Conservation (phyloP, 2,888 invertebrate species). For the Watsonalla cultraria region DNA sequence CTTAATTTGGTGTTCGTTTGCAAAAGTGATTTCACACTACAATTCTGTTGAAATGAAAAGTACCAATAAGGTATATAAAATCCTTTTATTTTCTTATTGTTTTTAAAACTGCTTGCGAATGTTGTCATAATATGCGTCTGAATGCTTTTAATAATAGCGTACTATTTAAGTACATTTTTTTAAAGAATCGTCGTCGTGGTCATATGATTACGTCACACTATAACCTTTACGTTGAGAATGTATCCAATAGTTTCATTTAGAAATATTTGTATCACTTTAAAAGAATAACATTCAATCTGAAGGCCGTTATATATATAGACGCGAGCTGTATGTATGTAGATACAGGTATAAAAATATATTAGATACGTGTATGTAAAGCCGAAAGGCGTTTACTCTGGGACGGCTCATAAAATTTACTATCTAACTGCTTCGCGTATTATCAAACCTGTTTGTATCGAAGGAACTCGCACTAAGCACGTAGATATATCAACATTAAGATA, state of each 20-base stretch:
- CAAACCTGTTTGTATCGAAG: constrained; percentile 51
- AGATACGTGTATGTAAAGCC: constrained; percentile 35
- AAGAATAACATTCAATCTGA: constrained; percentile 1
- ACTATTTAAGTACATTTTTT: constrained; percentile 27
- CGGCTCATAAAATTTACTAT: constrained; percentile 71
- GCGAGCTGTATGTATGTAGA: constrained; percentile 42
- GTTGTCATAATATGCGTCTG: constrained; percentile 34
- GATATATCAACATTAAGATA: constrained; percentile 56
- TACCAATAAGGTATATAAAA: constrained; percentile 4
- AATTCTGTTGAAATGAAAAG: constrained; percentile 33
- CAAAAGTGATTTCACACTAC: constrained; percentile 36
- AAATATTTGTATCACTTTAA: background rate
- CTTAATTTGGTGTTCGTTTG: constrained; percentile 37
- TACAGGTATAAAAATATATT: constrained; percentile 8
- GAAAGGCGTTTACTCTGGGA: constrained; percentile 54
- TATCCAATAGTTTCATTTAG: constrained; percentile 9
- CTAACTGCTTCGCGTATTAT: constrained; percentile 63
- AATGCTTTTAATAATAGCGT: constrained; percentile 32
- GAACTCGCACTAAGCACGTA: constrained; percentile 52
- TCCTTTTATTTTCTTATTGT: constrained; percentile 26
- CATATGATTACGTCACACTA: constrained; percentile 16
- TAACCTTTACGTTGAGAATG: constrained; percentile 7
- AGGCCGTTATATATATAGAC: constrained; percentile 20
- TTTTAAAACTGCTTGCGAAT: constrained; percentile 35
- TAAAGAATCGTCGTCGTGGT: constrained; percentile 30